These are phyloP conservation scores for Gymnarchus niloticus DNA, from an alignment of 2,113 vertebrate species.

Conservation along the genomic window DNA sequence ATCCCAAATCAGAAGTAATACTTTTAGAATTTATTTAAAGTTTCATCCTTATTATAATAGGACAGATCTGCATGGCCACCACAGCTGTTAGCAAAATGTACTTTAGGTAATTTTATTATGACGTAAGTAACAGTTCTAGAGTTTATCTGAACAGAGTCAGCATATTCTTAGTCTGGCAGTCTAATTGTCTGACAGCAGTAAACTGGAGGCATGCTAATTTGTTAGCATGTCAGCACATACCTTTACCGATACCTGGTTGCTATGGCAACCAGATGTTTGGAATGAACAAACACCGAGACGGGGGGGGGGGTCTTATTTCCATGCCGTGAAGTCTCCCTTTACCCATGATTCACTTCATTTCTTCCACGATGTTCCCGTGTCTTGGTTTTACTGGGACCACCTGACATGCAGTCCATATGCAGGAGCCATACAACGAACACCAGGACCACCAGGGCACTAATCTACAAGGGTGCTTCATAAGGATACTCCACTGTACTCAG, in stretches of 20 bases:
- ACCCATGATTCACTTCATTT: too few relatives aligned
- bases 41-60: background rate
- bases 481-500: background rate
- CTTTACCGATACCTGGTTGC: background rate
- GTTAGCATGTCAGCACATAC: background rate
- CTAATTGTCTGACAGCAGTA: background rate
- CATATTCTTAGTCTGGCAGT: too few relatives aligned
- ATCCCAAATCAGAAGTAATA: background rate
- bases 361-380: too few relatives aligned
- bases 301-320: too few relatives aligned
- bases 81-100: too few relatives aligned
- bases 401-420: background rate
- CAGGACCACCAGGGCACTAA: background rate
- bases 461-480: background rate
- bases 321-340: too few relatives aligned
- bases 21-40: background rate
- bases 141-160: too few relatives aligned
- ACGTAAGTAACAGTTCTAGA: too few relatives aligned
- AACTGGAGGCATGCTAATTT: background rate
- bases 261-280: slow-evolving; percentile 1
- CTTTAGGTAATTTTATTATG: too few relatives aligned
- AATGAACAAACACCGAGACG: background rate
- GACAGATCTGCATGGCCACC: too few relatives aligned
- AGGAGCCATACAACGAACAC: background rate
- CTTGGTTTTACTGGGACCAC: too few relatives aligned